Evolutionary conservation across 2,113 vertebrate species (phyloP).

Genomic region (Mesembrinibis cayennensis): DNA sequence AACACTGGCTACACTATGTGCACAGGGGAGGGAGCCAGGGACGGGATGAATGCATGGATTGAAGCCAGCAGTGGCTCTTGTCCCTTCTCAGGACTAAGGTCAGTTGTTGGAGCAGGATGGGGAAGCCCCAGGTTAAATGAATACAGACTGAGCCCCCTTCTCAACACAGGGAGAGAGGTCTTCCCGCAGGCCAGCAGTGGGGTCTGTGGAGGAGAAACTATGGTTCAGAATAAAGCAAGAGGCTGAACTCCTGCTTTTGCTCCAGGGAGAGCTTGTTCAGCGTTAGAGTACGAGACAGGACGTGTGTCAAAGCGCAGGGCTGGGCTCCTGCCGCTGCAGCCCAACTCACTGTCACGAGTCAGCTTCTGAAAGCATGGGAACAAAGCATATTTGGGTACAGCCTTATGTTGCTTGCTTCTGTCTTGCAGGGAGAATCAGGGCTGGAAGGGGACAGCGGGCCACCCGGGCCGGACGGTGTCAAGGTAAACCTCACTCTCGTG

Average conservation of each 20-base stretch:
- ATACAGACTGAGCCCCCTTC: neutral
- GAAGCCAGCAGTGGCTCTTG: neutral
- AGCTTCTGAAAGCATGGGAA: neutral
- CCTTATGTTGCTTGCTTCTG: neutral
- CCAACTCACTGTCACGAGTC: neutral
- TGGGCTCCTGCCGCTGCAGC: neutral
- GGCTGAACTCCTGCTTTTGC: neutral
- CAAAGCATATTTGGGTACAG: neutral
- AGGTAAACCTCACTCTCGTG: constrained; percentile 63
- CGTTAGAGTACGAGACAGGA: neutral
- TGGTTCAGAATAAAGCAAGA: neutral
- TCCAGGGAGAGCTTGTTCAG: neutral
- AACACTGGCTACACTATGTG: neutral
- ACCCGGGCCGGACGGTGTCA: constrained; percentile 82
- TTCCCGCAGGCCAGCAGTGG: rapidly evolving
- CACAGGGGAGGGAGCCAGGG: neutral
- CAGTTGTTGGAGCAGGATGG: neutral
- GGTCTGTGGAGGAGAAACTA: neutral
- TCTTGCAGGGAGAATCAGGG: constrained; percentile 85
- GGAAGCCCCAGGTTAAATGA: neutral
- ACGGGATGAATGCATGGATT: neutral
- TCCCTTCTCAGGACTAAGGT: constrained; percentile 16
- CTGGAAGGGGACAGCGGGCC: constrained; percentile 87
- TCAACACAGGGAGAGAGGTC: neutral
- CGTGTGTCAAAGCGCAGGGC: neutral